Percentiles rank a stretch among this genome's conserved stretches.
phyloP scores from a whole-genome alignment of 2,797 vertebrate species.

The Coluber constrictor region DNA sequence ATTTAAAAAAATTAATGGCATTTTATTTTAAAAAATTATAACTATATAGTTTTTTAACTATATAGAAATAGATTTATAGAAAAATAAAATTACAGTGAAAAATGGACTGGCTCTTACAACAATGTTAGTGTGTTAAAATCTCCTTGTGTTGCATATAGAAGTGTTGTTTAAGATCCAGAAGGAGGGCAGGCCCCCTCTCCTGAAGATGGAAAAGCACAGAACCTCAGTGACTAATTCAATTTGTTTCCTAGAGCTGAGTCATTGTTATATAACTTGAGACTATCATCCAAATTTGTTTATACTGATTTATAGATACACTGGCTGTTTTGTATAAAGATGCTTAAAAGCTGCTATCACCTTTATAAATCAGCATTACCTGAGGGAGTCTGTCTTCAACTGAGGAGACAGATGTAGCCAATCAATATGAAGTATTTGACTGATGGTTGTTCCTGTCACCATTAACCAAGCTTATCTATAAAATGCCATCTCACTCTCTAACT shows the following conservation, averaged over 20 bases:
- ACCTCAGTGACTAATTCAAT: constrained; percentile 61
- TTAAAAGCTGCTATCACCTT: constrained; percentile 52
- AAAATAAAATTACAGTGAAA: constrained; percentile 31
- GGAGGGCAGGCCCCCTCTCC: constrained; percentile 19
- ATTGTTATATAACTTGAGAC: constrained; percentile 58
- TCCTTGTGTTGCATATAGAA: constrained; percentile 38
- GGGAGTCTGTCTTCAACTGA: constrained; percentile 49
- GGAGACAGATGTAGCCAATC: constrained; percentile 56
- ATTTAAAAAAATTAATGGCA: constrained; percentile 59
- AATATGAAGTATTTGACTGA: constrained; percentile 61
- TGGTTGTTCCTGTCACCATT: constrained; percentile 39
- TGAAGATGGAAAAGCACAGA: constrained; percentile 56
- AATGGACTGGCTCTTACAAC: constrained; percentile 33
- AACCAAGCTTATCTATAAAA: constrained; percentile 34
- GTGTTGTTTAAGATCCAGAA: constrained; percentile 60
- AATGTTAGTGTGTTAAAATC: constrained; percentile 47
- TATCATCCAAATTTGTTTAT: constrained; percentile 67
- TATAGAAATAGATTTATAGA: constrained; percentile 43
- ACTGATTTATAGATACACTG: constrained; percentile 62
- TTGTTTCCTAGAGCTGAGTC: constrained; percentile 55
- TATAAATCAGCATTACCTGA: constrained; percentile 58
- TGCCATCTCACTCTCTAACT: constrained; percentile 28
- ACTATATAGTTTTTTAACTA: neutral
- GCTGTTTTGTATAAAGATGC: constrained; percentile 50
- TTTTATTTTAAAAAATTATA: constrained; percentile 28